A percentile compares a stretch with the other conserved stretches of the same genome.
phyloP scores from a whole-genome alignment of 1,140 invertebrate species.

The Ephestia elutella region DNA sequence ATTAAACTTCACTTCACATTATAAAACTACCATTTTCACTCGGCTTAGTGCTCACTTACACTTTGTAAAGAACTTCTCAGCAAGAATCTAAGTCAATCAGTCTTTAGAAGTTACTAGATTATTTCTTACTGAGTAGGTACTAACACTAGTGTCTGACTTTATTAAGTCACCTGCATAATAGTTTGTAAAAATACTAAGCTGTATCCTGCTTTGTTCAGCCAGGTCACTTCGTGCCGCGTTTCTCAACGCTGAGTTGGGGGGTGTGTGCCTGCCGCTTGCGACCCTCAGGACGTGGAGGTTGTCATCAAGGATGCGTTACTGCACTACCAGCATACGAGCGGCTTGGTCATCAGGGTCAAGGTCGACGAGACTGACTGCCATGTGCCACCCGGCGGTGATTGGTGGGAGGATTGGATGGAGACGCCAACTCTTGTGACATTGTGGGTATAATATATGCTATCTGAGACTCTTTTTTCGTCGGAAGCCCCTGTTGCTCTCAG shows the following conservation, averaged over 20 bases:
- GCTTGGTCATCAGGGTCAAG: conserved; percentile 75
- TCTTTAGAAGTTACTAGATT: too few relatives aligned
- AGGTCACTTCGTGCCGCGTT: conserved; percentile 81
- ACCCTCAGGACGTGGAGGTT: conserved; percentile 74
- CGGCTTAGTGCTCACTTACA: too few relatives aligned
- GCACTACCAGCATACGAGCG: conserved; percentile 75
- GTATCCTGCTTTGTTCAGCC: conserved; percentile 73
- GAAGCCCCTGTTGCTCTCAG: too few relatives aligned
- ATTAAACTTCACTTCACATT: too few relatives aligned
- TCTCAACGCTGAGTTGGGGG: conserved; percentile 81
- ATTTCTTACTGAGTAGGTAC: too few relatives aligned
- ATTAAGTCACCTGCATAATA: too few relatives aligned
- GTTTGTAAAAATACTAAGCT: conserved; percentile 23
- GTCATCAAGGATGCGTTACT: conserved; percentile 75
- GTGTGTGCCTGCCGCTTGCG: conserved; percentile 79
- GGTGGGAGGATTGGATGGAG: conserved; percentile 66
- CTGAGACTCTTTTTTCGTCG: background rate
- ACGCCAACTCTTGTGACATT: conserved; percentile 64
- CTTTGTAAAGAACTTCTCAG: too few relatives aligned
- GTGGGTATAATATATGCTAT: too few relatives aligned
- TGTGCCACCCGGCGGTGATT: conserved; percentile 59
- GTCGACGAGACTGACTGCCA: conserved; percentile 77
- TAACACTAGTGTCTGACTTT: too few relatives aligned
- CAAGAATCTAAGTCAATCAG: too few relatives aligned
- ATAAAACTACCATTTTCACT: too few relatives aligned